Conservation (phyloP, 2,797 vertebrate species). For the Hippopotamyrus pictus region DNA sequence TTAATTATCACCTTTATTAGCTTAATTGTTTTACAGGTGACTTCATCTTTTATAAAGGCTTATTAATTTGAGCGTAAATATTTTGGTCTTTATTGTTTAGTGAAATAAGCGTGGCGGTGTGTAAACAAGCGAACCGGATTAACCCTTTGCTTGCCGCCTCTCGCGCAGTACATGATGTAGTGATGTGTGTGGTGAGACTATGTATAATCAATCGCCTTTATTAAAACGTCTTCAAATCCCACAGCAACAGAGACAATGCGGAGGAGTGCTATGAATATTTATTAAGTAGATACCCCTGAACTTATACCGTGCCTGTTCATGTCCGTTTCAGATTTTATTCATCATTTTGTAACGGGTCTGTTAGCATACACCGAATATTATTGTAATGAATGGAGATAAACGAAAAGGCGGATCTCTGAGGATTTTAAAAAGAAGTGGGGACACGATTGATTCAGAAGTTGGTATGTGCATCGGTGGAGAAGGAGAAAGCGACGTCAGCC, state of each 20-base stretch:
- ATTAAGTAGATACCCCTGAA: background rate
- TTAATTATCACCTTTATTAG: background rate
- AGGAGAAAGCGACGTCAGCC: background rate
- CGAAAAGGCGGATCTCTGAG: background rate
- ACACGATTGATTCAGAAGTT: background rate
- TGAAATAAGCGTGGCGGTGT: background rate
- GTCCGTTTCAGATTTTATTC: background rate
- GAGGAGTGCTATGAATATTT: background rate
- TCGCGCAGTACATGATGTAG: background rate
- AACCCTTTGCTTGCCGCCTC: background rate
- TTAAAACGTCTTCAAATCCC: background rate
- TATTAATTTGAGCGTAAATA: background rate
- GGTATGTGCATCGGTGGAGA: background rate
- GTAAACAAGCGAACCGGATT: background rate
- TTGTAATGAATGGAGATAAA: background rate
- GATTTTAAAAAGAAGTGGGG: background rate
- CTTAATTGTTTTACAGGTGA: background rate
- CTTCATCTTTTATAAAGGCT: background rate
- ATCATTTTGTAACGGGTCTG: background rate
- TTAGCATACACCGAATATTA: background rate
- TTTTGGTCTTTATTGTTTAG: background rate
- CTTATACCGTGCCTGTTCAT: background rate
- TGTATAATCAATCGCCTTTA: background rate
- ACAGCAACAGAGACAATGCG: background rate
- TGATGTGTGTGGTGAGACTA: background rate